Evolutionary conservation across 2,113 vertebrate genomes (phyloP).

Genomic region (Terrapene triunguis): DNA sequence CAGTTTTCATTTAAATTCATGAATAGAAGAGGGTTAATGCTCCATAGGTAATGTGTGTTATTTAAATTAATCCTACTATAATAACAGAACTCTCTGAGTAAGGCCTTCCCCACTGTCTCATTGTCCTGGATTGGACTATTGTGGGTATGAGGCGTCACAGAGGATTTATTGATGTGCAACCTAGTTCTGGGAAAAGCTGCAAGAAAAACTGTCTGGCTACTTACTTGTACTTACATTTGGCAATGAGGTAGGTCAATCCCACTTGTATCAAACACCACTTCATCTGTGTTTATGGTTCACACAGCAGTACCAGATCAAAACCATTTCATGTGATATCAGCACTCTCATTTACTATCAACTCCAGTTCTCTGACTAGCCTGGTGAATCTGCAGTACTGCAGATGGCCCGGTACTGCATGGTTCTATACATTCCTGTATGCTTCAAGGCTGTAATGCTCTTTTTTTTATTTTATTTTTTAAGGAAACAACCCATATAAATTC

Average conservation of each 20-base stretch:
- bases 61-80: neutral
- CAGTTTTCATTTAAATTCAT: neutral
- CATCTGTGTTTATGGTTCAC: neutral
- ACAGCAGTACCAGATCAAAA: neutral
- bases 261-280: neutral
- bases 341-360: neutral
- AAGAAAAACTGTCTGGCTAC: neutral
- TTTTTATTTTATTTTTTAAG: neutral
- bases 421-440: neutral
- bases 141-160: neutral
- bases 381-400: neutral
- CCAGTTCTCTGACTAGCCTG: neutral
- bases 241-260: neutral
- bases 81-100: neutral
- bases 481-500: neutral
- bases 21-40: neutral
- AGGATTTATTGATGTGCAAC: neutral
- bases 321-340: neutral
- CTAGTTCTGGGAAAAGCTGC: neutral
- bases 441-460: too few species aligned
- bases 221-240: neutral
- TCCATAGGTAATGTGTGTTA: neutral
- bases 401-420: neutral
- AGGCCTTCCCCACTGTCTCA: neutral
- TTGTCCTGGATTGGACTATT: neutral